Evolutionary conservation across 2,888 invertebrate genomes (phyloP).

Genomic region (Anthophora plumipes): DNA sequence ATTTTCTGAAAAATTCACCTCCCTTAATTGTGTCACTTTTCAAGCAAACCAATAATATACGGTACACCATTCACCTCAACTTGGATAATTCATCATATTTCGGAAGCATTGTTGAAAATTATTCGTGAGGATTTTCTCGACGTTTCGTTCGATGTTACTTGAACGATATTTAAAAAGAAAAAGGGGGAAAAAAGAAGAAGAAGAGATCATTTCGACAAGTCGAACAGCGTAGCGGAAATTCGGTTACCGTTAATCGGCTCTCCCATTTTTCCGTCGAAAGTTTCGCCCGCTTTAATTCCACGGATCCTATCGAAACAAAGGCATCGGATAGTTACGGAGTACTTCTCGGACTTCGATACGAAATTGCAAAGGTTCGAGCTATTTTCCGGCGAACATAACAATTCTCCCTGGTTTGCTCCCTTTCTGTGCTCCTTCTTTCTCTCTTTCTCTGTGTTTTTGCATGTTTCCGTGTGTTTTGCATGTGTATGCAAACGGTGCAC

Average conservation of each 20-base stretch:
- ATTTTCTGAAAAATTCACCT: too few relatives aligned
- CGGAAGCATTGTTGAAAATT: too few relatives aligned
- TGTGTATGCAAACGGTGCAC: constrained; percentile 10
- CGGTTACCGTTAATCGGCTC: constrained; percentile 6
- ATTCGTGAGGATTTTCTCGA: too few relatives aligned
- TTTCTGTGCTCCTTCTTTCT: constrained; percentile 2
- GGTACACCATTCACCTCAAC: too few relatives aligned
- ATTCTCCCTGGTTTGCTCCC: constrained; percentile 32
- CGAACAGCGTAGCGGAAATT: background rate
- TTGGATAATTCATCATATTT: too few relatives aligned
- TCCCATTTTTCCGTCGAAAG: constrained; percentile 2
- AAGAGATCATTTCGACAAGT: background rate
- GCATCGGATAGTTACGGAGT: constrained; percentile 10
- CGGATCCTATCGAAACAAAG: constrained; percentile 26
- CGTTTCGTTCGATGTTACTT: too few relatives aligned
- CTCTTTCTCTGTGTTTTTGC: too few relatives aligned
- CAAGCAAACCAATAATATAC: too few relatives aligned
- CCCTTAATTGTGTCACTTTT: too few relatives aligned
- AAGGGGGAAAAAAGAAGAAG: too few relatives aligned
- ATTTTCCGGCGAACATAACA: constrained; percentile 38
- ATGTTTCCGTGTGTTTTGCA: background rate
- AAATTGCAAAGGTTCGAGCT: constrained; percentile 34
- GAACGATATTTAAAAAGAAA: too few relatives aligned
- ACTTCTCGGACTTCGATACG: constrained; percentile 32
- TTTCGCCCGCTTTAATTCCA: constrained; percentile 1